These are phyloP conservation scores for Incurvaria masculella DNA, from an alignment of 2,888 invertebrate species.

Conservation along the genomic window DNA sequence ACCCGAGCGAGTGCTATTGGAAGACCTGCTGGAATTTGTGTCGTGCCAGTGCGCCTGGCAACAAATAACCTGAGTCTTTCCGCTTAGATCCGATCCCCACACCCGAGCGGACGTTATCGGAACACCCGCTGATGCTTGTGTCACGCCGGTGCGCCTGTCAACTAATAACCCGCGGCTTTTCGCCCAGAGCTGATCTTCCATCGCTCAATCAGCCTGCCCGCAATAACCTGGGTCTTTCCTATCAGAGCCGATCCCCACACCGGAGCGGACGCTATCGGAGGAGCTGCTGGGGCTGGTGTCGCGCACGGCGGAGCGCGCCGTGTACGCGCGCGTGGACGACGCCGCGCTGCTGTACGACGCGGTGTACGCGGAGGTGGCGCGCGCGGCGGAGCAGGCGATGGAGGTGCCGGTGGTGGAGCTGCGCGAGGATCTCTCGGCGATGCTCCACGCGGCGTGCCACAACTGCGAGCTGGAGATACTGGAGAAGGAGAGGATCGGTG, in stretches of 20 bases:
- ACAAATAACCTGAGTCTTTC: too few relatives aligned
- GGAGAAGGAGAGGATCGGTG: conserved; percentile 37
- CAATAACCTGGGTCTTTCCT: conserved; percentile 8
- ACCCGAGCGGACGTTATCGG: too few relatives aligned
- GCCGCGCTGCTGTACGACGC: conserved; percentile 31
- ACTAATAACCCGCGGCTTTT: too few relatives aligned
- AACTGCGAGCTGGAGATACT: conserved; percentile 32
- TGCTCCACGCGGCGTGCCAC: conserved; percentile 29
- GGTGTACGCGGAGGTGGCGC: conserved; percentile 36
- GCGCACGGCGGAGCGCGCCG: conserved; percentile 38
- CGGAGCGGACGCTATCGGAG: conserved; percentile 34
- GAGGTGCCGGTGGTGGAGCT: conserved; percentile 40
- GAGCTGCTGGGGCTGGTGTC: conserved; percentile 27
- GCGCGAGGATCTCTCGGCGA: conserved; percentile 29
- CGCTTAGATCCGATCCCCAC: too few relatives aligned
- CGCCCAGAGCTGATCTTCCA: too few relatives aligned
- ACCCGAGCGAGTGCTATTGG: too few relatives aligned
- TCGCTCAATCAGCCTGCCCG: too few relatives aligned
- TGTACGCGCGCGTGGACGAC: conserved; percentile 31
- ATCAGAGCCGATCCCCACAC: conserved; percentile 33
- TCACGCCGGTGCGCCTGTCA: too few relatives aligned
- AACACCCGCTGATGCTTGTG: too few relatives aligned
- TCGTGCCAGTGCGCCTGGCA: too few relatives aligned
- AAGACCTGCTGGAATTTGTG: too few relatives aligned
- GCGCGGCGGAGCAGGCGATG: conserved; percentile 41